Evolutionary conservation across 2,113 vertebrate species (phyloP), one percentile per base, ranked within the genome.

Genomic region (Capreolus pygargus): DNA sequence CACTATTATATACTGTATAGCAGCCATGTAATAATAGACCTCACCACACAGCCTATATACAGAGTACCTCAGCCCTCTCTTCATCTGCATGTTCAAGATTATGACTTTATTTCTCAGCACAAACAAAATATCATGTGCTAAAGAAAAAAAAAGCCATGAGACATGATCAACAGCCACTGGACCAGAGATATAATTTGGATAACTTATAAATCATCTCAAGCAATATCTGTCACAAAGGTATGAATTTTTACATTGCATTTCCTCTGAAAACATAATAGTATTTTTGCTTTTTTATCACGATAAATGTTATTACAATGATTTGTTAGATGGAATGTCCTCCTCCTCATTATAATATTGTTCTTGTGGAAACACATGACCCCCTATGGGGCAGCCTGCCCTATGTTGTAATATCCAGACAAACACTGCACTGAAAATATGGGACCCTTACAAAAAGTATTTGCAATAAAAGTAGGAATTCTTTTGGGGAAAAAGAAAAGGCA

Each of bases 141-240:
- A 94, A 92, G 7, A 47, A 96, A 92, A 43, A 74, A 13, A 76
- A 43, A 39, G 74, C 55, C 36, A 67, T 43, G 54, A 87, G 28
- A 90, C 55, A 23, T 79, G 79, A 86, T 94, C 94, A 96, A 97
- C 6, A 76, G 64, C 25, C 96, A 82, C 67, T 64, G 50, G 58
- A 33, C 12, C 70, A 76, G 67, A 76, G 3, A 64, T 45, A 58
- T 23, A 86, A 83, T 92, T 58, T 43, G n/a, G 7, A 85, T 36
- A 33, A 84, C 30, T 55, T 84, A 39, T 7, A 92, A 89, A 86
- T 86, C n/a, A 30, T 74, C 64, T 89, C 30, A 90, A 83, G 30
- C 25, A 82, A 58, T 89, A 74, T 86, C 28, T 70, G 6, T 84
- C 25, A 14, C 43, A 93, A 84, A 87, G 3, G 1, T 70, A 64